Evolutionary conservation across 1,140 invertebrate genomes (phyloP).

Genomic region (Heliconius nattereri): DNA sequence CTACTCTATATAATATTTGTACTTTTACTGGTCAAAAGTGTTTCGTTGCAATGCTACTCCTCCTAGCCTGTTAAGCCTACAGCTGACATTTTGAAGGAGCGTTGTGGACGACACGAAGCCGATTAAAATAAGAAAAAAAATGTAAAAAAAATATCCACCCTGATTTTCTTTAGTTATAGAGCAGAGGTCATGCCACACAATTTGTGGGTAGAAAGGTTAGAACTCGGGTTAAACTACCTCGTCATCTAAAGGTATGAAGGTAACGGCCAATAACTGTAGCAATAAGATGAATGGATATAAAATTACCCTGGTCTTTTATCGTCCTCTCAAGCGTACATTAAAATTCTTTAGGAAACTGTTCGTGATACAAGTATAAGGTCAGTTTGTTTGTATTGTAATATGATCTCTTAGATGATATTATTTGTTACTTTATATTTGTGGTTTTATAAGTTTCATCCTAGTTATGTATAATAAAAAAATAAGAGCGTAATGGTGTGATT

Average conservation of each 20-base stretch:
- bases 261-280: constrained; percentile 11
- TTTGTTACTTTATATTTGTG: not conserved
- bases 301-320: constrained; percentile 14
- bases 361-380: not conserved
- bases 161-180: not conserved
- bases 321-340: constrained; percentile 19
- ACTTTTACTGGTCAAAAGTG: no score
- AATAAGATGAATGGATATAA: constrained; percentile 21
- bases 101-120: no score
- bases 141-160: not conserved
- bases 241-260: constrained; percentile 19
- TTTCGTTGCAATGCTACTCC: no score
- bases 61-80: no score
- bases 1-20: no score
- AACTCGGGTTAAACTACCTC: constrained; percentile 14
- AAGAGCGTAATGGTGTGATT: no score
- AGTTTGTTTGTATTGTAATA: not conserved
- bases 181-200: not conserved
- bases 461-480: no score
- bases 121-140: not conserved
- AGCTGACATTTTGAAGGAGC: no score
- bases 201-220: not conserved
- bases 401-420: not conserved
- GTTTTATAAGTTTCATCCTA: not conserved
- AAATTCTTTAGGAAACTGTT: not conserved